phyloP scores from a whole-genome alignment of 2,113 vertebrate genomes.

The Meleagris gallopavo region DNA sequence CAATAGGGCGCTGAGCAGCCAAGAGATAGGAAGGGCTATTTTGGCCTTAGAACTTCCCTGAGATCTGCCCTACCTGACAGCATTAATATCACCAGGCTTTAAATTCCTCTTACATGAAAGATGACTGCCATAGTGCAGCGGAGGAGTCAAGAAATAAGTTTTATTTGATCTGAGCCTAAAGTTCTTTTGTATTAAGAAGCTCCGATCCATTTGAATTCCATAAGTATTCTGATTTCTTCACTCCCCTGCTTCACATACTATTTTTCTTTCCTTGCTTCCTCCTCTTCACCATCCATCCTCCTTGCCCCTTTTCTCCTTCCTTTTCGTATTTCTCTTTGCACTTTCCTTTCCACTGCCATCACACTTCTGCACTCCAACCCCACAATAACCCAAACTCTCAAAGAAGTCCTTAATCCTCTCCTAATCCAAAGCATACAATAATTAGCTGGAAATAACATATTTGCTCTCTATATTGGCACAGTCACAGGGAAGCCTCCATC shows the following conservation, averaged over 20 bases:
- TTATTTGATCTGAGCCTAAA: background rate
- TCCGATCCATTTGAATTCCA: background rate
- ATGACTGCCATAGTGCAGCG: background rate
- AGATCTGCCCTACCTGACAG: background rate
- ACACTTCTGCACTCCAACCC: background rate
- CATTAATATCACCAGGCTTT: background rate
- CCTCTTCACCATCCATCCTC: background rate
- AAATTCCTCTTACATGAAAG: background rate
- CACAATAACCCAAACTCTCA: background rate
- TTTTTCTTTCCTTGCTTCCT: background rate
- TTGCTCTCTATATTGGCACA: background rate
- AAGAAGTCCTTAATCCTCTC: background rate
- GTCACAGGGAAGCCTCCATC: background rate
- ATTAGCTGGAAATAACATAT: conserved; percentile 20
- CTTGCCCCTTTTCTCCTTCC: background rate
- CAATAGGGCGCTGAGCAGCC: background rate
- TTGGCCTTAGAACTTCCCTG: background rate
- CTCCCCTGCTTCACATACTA: background rate
- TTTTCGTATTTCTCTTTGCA: background rate
- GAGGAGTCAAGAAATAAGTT: background rate
- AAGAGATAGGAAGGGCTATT: background rate
- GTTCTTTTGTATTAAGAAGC: background rate
- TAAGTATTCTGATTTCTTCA: background rate
- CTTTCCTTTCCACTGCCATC: background rate
- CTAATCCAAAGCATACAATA: background rate